Evolutionary conservation across 2,113 vertebrate species (phyloP), one percentile per base, ranked within the genome.

Genomic region (Fregata magnificens): DNA sequence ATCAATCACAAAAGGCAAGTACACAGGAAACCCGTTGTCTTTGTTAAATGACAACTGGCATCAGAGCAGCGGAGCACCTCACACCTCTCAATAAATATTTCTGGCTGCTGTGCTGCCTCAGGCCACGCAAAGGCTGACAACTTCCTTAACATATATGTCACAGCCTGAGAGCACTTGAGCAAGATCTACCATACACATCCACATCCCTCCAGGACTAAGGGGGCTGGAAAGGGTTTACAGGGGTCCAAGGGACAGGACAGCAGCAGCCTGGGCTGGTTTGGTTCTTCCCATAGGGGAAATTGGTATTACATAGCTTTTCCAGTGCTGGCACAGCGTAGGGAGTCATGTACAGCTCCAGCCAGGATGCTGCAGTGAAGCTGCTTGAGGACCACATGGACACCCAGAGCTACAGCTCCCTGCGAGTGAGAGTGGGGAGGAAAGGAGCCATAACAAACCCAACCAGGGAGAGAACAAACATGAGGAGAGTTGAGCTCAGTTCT

Each of bases 391-490:
- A 52, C 0, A 1, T 6, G 66, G 38, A 29, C 5, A 67, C 22
- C 22, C 31, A 72, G 62, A 53, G 47, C 38, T 86, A 32, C 31
- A 76, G 31, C 21, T 74, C 26, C 16, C 28, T 34, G 9, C 4
- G 13, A 62, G 31, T 40, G 17, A 42, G 34, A 7, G 11, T 4
- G 1, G 13, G 36, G 24, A 62, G 36, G 47, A 63, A 69, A 55
- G 28, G 9, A 63, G 26, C 11, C 0, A 0, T 53, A 50, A 53
- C 14, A 82, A 86, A 62, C 8, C 16, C 49, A 34, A 0, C 4
- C 26, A 44, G 34, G 44, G 29, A 61, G 32, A 90, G 56, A 82
- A 53, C 9, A 82, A 77, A 38, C 13, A 16, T 1, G 3, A 59
- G 71, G 38, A 79, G 13, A 45, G 56, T 6, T 58, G 32, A 76